Percentiles rank a stretch among this genome's conserved stretches.
These are phyloP conservation scores for Drosophila setosimentum DNA, from an alignment of 2,888 invertebrate genomes.

Conservation along the genomic window DNA sequence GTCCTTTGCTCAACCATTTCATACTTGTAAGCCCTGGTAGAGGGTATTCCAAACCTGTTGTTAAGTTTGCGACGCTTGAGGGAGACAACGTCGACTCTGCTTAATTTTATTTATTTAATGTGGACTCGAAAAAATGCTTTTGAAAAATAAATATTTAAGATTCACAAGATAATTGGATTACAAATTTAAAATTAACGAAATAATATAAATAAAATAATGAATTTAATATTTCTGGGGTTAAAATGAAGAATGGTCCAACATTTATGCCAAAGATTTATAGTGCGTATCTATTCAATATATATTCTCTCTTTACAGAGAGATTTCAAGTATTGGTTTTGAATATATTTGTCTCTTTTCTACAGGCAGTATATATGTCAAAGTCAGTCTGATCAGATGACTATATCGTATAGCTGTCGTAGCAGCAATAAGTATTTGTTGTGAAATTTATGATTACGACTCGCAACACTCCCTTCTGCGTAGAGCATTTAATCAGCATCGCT, in stretches of 20 bases:
- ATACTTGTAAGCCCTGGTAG: neutral
- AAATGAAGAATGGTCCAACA: neutral
- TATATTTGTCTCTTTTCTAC: neutral
- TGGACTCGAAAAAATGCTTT: neutral
- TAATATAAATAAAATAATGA: too few relatives aligned
- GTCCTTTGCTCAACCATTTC: slow-evolving; percentile 10
- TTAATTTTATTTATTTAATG: neutral
- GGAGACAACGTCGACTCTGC: neutral
- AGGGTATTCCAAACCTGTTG: neutral
- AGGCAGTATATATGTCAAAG: neutral
- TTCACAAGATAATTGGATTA: neutral
- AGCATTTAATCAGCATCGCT: slow-evolving; percentile 27
- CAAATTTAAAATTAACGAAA: neutral
- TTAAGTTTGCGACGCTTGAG: neutral
- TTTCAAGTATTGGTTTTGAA: neutral
- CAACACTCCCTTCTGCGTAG: neutral
- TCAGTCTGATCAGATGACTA: neutral
- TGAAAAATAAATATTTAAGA: neutral
- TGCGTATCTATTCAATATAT: neutral
- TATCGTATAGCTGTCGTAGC: neutral
- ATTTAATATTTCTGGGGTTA: neutral
- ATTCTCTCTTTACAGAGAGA: neutral
- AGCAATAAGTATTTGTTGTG: neutral
- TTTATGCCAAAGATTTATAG: neutral
- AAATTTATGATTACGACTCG: neutral